Evolutionary conservation across 2,797 vertebrate genomes (phyloP).

Genomic region (Syngnathus acus): DNA sequence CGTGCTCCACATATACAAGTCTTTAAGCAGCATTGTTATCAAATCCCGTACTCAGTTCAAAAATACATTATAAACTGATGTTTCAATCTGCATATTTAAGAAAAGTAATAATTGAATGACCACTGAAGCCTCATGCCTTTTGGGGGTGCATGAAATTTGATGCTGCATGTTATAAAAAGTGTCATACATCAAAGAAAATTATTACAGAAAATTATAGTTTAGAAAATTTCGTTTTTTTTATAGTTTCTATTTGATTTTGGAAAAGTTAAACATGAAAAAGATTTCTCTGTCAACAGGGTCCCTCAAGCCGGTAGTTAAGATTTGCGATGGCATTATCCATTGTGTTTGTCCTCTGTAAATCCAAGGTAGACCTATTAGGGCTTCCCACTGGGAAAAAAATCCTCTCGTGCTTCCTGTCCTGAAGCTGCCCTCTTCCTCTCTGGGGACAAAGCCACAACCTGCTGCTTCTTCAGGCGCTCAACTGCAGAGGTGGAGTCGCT

Average conservation of each 20-base stretch:
- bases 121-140: too few relatives aligned
- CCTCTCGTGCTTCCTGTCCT: conserved; percentile 54
- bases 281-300: neutral
- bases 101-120: too few relatives aligned
- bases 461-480: conserved; percentile 8
- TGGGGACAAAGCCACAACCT: conserved; percentile 37
- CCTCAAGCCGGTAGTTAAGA: conserved; percentile 10
- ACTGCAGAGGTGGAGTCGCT: neutral
- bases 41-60: too few relatives aligned
- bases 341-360: conserved; percentile 46
- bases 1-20: neutral
- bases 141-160: too few relatives aligned
- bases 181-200: neutral
- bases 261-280: neutral
- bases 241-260: neutral
- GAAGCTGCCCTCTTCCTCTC: conserved; percentile 54
- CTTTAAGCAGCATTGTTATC: neutral
- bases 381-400: conserved; percentile 52
- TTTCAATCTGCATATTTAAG: neutral
- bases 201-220: neutral
- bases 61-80: neutral
- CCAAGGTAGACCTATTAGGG: conserved; percentile 43
- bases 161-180: too few relatives aligned
- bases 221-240: too few relatives aligned
- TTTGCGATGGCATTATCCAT: conserved; percentile 26